A percentile compares a stretch with the other conserved stretches of the same genome.
Evolutionary conservation across 2,797 vertebrate species (phyloP).

Genomic region (Eupleurogrammus muticus): DNA sequence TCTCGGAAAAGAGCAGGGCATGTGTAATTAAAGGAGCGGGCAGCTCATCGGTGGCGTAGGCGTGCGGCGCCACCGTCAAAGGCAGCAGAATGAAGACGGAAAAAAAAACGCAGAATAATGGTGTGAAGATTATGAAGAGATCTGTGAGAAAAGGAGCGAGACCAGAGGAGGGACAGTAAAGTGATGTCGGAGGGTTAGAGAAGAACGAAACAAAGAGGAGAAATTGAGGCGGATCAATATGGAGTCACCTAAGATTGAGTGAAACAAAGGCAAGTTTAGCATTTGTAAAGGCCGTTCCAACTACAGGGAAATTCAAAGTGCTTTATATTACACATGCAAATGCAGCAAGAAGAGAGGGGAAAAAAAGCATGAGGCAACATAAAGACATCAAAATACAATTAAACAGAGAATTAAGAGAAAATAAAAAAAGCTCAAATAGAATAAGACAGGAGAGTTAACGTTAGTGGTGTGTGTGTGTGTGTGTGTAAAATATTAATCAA

Average conservation of each 20-base stretch:
- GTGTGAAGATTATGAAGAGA: conserved; percentile 39
- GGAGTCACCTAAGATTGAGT: conserved; percentile 33
- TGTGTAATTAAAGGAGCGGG: conserved; percentile 66
- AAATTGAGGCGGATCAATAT: conserved; percentile 6
- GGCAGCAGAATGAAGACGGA: conserved; percentile 18
- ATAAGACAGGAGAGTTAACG: too few species aligned
- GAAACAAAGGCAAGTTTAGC: not conserved
- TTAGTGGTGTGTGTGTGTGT: too few species aligned
- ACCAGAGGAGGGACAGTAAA: conserved; percentile 22
- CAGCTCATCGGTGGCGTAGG: conserved; percentile 36
- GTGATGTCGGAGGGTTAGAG: conserved; percentile 16
- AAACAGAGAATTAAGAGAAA: too few species aligned
- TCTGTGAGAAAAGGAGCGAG: conserved; percentile 27
- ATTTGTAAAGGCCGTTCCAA: too few species aligned
- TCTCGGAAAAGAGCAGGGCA: conserved; percentile 49
- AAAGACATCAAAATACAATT: too few species aligned
- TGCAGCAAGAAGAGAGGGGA: too few species aligned
- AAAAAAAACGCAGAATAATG: conserved; percentile 27
- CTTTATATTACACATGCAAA: too few species aligned
- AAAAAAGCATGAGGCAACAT: too few species aligned
- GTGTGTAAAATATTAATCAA: too few species aligned
- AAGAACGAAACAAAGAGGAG: conserved; percentile 36
- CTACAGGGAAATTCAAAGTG: too few species aligned
- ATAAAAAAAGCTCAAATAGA: too few species aligned
- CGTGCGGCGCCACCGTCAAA: conserved; percentile 34